Evolutionary conservation across 2,888 invertebrate genomes (phyloP).

Genomic region (Lepidochrysops patricia): DNA sequence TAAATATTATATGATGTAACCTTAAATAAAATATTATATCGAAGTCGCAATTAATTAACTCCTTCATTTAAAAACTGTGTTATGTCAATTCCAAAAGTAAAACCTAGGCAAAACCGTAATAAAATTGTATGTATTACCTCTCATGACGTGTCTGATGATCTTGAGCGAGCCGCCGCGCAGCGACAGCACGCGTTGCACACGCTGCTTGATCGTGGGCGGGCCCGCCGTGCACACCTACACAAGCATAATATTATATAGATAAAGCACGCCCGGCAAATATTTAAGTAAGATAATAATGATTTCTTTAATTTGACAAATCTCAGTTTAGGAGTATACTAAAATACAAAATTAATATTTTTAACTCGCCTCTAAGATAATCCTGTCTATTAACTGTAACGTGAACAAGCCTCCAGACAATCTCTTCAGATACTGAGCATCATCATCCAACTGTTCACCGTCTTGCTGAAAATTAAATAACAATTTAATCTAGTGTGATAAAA

Average conservation of each 20-base stretch:
- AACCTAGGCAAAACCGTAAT: not conserved
- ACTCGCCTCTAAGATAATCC: slow-evolving; percentile 84
- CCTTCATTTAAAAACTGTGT: no score
- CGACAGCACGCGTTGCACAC: slow-evolving; percentile 91
- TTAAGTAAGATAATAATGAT: no score
- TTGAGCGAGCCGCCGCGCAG: slow-evolving; percentile 93
- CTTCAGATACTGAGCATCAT: slow-evolving; percentile 91
- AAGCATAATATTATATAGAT: no score
- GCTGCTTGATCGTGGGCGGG: slow-evolving; percentile 83
- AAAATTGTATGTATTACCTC: slow-evolving; percentile 73
- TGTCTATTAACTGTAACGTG: slow-evolving; percentile 94
- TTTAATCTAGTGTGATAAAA: not conserved
- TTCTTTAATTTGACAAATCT: no score
- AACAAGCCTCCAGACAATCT: slow-evolving; percentile 96
- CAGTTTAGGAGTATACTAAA: no score
- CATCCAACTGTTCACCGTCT: slow-evolving; percentile 81
- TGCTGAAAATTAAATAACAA: slow-evolving; percentile 34
- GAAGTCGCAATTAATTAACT: no score
- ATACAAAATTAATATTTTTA: no score
- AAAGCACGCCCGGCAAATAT: no score
- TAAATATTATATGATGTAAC: no score
- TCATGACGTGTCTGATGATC: slow-evolving; percentile 93
- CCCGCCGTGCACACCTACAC: slow-evolving; percentile 79
- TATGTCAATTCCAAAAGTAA: no score
- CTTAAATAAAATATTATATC: no score